phyloP scores from a whole-genome alignment of 2,113 vertebrate genomes.

The Apaloderma vittatum region DNA sequence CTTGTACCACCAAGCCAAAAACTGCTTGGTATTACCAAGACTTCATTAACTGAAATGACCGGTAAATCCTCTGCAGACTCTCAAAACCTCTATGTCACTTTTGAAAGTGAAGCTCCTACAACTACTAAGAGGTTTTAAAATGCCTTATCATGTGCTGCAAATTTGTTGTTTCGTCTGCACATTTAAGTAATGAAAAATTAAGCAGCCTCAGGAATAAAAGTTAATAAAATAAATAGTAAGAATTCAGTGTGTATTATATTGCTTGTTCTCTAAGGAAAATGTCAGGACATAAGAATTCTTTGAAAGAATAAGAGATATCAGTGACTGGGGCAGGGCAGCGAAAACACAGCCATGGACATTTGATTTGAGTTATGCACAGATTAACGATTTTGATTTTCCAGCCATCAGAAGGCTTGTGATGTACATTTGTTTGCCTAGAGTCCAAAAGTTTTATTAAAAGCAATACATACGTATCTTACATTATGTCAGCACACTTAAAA shows the following conservation, averaged over 20 bases:
- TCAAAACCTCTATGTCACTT: neutral
- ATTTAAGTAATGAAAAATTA: slow-evolving; percentile 48
- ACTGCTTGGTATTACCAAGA: neutral
- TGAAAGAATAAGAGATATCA: slow-evolving; percentile 20
- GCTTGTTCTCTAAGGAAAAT: neutral
- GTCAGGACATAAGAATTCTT: neutral
- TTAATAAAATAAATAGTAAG: slow-evolving; percentile 31
- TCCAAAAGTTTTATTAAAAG: neutral
- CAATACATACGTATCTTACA: neutral
- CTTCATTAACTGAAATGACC: neutral
- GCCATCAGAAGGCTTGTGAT: neutral
- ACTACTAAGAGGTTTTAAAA: neutral
- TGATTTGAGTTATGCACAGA: neutral
- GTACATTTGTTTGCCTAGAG: neutral
- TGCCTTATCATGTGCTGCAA: neutral
- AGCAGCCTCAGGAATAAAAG: slow-evolving; percentile 23
- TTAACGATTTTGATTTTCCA: neutral
- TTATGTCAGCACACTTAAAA: neutral
- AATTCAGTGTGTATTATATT: slow-evolving; percentile 15
- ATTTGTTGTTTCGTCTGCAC: slow-evolving; percentile 54
- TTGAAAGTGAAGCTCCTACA: neutral
- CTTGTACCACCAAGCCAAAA: neutral
- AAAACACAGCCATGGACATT: neutral
- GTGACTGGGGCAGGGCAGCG: neutral
- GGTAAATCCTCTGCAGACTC: neutral